These are phyloP conservation scores for Philopedon plagiatum DNA, from an alignment of 2,888 invertebrate species.

Conservation along the genomic window DNA sequence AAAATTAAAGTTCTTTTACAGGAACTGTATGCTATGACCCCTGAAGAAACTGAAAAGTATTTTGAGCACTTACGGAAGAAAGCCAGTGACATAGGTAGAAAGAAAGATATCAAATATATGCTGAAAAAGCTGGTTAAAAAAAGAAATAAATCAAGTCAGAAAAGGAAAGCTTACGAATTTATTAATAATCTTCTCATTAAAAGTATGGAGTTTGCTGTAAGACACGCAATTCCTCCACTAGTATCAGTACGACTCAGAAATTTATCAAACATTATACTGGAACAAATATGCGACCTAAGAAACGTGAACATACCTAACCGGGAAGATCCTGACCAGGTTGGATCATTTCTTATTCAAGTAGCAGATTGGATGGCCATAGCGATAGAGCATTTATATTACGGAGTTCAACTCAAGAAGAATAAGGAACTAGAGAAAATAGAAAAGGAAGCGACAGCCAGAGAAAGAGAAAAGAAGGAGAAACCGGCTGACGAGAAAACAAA, in stretches of 20 bases:
- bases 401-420: constrained; percentile 63
- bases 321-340: constrained; percentile 54
- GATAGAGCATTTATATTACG: constrained; percentile 64
- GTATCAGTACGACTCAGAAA: constrained; percentile 73
- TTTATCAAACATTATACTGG: constrained; percentile 73
- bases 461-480: constrained; percentile 56
- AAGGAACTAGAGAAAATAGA: constrained; percentile 59
- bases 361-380: constrained; percentile 66
- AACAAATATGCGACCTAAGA: constrained; percentile 76
- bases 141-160: constrained; percentile 45
- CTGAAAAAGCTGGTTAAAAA: constrained; percentile 51
- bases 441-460: constrained; percentile 45
- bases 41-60: constrained; percentile 73
- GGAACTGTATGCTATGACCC: constrained; percentile 67
- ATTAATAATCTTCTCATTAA: constrained; percentile 46
- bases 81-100: constrained; percentile 44
- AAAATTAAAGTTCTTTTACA: constrained; percentile 73
- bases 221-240: constrained; percentile 69
- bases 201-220: constrained; percentile 61
- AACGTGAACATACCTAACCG: constrained; percentile 89
- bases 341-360: constrained; percentile 61
- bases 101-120: constrained; percentile 56
- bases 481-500: constrained; percentile 16
- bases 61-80: constrained; percentile 69
- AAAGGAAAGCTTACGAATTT: constrained; percentile 51